phyloP scores from a whole-genome alignment of 1,140 invertebrate species.

The Lysiphlebus fabarum region DNA sequence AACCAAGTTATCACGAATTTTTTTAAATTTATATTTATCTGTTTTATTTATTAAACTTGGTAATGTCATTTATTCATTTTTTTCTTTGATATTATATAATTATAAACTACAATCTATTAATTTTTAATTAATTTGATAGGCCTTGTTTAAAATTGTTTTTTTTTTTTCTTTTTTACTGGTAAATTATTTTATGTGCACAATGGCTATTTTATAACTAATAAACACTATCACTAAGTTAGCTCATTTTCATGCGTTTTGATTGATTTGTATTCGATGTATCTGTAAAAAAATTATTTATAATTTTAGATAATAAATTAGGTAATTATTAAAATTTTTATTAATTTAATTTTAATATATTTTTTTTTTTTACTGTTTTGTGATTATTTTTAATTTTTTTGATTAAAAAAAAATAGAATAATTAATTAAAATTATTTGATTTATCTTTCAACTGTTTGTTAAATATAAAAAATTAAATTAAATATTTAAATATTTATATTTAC shows the following conservation, averaged over 20 bases:
- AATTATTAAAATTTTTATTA: background rate
- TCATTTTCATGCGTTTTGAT: slow-evolving; percentile 52
- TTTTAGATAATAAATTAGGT: background rate
- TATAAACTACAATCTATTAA: slow-evolving; percentile 10
- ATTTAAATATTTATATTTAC: too few relatives aligned
- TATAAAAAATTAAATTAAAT: too few relatives aligned
- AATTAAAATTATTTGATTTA: too few relatives aligned
- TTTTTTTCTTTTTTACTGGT: slow-evolving; percentile 19
- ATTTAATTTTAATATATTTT: background rate
- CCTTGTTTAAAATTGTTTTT: slow-evolving; percentile 14
- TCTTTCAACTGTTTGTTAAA: too few relatives aligned
- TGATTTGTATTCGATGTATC: slow-evolving; percentile 46
- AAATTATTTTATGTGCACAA: background rate
- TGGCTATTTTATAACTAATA: slow-evolving; percentile 32
- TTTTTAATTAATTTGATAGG: slow-evolving; percentile 1
- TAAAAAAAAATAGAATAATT: too few relatives aligned
- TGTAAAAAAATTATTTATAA: slow-evolving; percentile 29
- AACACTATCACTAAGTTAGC: slow-evolving; percentile 51
- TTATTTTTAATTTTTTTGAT: background rate
- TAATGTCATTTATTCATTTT: background rate
- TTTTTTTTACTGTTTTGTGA: background rate
- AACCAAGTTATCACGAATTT: background rate
- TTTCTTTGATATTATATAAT: background rate
- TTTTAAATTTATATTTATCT: background rate
- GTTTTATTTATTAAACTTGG: background rate